phyloP scores from a whole-genome alignment of 2,113 vertebrate species.

The Heterotis niloticus region DNA sequence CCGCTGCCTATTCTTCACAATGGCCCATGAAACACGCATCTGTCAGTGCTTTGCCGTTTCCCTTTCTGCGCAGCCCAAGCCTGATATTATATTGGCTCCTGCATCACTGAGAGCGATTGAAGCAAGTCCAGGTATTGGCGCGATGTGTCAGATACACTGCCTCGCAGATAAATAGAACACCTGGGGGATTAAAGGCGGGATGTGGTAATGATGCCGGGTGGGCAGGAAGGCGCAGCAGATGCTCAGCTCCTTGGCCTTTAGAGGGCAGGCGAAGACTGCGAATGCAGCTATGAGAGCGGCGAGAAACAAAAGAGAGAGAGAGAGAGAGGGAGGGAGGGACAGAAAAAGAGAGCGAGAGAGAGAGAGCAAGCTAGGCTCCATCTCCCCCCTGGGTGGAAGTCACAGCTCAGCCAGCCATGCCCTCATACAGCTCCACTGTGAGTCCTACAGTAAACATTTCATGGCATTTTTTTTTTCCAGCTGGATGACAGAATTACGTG shows the following conservation, averaged over 20 bases:
- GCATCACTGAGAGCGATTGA: conserved; percentile 59
- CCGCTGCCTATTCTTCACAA: conserved; percentile 48
- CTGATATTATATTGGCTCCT: conserved; percentile 53
- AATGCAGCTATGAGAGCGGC: conserved; percentile 62
- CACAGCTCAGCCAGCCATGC: conserved; percentile 55
- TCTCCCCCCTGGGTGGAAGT: conserved; percentile 51
- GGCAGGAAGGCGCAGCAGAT: conserved; percentile 33
- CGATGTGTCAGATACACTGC: conserved; percentile 60
- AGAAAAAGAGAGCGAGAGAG: conserved; percentile 45
- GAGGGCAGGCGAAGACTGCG: conserved; percentile 96
- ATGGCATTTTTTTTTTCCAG: conserved; percentile 12
- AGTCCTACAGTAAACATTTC: conserved; percentile 47
- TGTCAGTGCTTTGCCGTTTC: conserved; percentile 44
- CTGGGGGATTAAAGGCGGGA: conserved; percentile 62
- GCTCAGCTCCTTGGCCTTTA: conserved; percentile 81
- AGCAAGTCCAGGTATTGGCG: conserved; percentile 66
- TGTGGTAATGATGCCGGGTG: conserved; percentile 58
- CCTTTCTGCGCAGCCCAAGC: conserved; percentile 44
- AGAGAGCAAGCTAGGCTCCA: conserved; percentile 51
- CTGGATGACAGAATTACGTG: conserved; percentile 49
- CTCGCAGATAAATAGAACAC: conserved; percentile 72
- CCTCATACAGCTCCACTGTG: conserved; percentile 40
- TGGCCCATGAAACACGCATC: conserved; percentile 54
- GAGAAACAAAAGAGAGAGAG: background rate
- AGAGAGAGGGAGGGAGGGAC: conserved; percentile 48